Conservation (phyloP, 2,113 vertebrate genomes). For the Psammodynastes pulverulentus region DNA sequence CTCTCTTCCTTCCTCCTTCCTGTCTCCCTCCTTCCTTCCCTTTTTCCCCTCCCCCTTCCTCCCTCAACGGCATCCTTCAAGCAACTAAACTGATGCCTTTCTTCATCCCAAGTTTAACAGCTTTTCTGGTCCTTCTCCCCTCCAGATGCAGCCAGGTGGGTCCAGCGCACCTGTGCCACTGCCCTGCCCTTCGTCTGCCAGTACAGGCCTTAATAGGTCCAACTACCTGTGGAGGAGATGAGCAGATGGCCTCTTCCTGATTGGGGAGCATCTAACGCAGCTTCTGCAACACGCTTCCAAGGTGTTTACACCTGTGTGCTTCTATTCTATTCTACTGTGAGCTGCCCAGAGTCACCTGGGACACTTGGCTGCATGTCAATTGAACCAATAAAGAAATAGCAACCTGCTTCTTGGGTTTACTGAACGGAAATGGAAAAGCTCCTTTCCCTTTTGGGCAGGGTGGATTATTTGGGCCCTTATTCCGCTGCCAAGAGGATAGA, state of each 20-base stretch:
- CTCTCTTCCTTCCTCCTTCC: too few species aligned
- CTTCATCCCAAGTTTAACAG: background rate
- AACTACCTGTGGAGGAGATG: fast-evolving
- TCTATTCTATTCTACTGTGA: background rate
- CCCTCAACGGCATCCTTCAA: background rate
- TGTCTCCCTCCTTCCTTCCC: too few species aligned
- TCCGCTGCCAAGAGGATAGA: background rate
- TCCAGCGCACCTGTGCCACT: background rate
- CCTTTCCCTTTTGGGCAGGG: background rate
- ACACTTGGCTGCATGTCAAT: background rate
- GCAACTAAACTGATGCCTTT: background rate
- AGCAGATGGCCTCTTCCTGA: background rate
- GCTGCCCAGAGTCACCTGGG: background rate
- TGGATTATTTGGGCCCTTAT: background rate
- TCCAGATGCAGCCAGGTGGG: background rate
- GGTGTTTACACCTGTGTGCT: background rate
- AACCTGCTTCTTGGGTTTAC: background rate
- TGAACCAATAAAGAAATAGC: background rate
- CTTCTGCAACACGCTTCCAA: background rate
- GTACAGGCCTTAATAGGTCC: background rate
- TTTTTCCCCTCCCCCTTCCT: background rate
- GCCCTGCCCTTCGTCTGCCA: background rate
- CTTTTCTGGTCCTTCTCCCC: background rate
- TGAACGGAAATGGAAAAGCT: background rate
- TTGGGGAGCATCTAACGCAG: background rate